Base-by-base conservation (phyloP, 2,797 vertebrate genomes). In the Sebastes cheni region DNA sequence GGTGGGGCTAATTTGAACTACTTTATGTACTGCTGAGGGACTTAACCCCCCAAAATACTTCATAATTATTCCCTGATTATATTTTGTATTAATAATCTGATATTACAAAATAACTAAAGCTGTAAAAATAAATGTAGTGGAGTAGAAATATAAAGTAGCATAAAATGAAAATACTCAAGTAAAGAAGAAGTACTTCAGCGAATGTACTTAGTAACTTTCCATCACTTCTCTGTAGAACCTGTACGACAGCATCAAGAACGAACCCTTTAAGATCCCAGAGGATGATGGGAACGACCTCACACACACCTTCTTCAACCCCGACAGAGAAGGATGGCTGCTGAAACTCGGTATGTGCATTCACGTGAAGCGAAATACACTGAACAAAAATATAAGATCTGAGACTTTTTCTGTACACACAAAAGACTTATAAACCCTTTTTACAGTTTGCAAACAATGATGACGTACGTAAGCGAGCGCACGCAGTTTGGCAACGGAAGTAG, bases 291-390 rank as follows among this genome's bases (percentile, higher is more conserved):
- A 98, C 8, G 97, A 98, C 88, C 95, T 98, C 80, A 98, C 97
- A 0, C 97, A 98, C 93, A 98, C 97, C 5, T 98, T 98, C 94
- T 98, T 98, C 93, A 98, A 99, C 86, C 98, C 98, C 0, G 98
- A 99, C 95, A 95, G 98, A 2, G 98, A 99, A 87, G 98, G 98
- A 76, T 99, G 98, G 98, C 95, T 99, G 1, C 92, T 99, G 67
- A 99, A 99, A 85, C 96, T 99, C 0, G 98, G 98, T 99, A 82
- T 82, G 96, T 81, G 12, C 50, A 4, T 69, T 5, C 25, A 2
- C 32, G n/a, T 66, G 32, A 54, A 13, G 64, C 2, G 11, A 18
- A 6, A 42, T 14, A 30, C 58, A 5, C 12, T 5, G 8, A 60
- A 30, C 27, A 11, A 29, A 60, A 60, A 60, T 60, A 60, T 46